A percentile compares a stretch with the other conserved stretches of the same genome.
Evolutionary conservation across 2,113 vertebrate species (phyloP).

Genomic region (Himantopus leucocephalus): DNA sequence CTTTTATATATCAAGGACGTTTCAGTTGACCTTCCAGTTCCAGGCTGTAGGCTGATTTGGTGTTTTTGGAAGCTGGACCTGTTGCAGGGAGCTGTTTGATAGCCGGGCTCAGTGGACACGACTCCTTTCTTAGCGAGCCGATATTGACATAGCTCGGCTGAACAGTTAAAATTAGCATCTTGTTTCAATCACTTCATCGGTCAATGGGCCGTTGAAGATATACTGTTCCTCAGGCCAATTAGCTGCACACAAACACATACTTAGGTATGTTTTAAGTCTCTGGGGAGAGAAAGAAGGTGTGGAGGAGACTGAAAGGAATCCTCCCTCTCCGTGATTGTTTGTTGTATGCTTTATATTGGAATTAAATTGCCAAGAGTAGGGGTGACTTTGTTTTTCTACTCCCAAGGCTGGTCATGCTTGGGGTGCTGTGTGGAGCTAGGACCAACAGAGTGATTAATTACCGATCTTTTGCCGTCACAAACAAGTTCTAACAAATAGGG

Average conservation of each 20-base stretch:
- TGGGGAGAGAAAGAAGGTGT: background rate
- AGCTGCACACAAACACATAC: background rate
- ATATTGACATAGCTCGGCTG: background rate
- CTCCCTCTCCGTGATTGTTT: background rate
- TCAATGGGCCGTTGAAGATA: background rate
- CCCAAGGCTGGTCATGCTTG: background rate
- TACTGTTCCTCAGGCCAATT: background rate
- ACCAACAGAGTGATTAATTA: background rate
- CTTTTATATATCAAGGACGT: rapidly evolving
- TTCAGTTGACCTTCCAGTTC: background rate
- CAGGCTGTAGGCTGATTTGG: background rate
- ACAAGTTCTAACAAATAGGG: conserved; percentile 49
- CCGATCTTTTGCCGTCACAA: background rate
- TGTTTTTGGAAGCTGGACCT: background rate
- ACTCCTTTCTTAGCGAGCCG: background rate
- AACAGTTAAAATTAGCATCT: background rate
- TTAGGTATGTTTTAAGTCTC: background rate
- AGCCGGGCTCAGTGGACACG: background rate
- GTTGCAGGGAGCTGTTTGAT: background rate
- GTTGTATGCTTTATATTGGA: background rate
- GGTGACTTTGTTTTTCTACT: background rate
- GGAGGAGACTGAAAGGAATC: background rate
- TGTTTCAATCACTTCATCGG: background rate
- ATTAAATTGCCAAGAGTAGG: background rate
- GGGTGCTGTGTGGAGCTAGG: background rate